phyloP scores from a whole-genome alignment of 2,888 invertebrate genomes.

The Labia minor region DNA sequence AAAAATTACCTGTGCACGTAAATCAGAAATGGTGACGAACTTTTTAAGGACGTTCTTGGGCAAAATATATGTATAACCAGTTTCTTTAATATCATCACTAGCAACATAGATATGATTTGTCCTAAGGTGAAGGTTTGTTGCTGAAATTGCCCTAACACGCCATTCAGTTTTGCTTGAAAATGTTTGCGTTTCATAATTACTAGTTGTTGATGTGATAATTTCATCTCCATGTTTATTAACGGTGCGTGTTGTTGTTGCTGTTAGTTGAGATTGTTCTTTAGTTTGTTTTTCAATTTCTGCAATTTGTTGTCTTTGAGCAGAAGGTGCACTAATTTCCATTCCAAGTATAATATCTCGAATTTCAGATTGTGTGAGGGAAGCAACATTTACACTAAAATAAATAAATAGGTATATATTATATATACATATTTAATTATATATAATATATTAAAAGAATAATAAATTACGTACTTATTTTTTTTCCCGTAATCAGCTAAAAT shows the following conservation, averaged over 20 bases:
- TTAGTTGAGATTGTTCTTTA: conserved; percentile 95
- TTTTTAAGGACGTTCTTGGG: conserved; percentile 97
- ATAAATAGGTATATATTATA: conserved; percentile 23
- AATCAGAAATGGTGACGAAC: conserved; percentile 97
- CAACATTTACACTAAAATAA: conserved; percentile 82
- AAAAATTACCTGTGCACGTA: conserved; percentile 72
- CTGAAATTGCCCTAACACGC: conserved; percentile 95
- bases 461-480: conserved; percentile 80
- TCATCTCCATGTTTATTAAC: conserved; percentile 99
- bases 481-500: conserved; percentile 99
- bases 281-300: conserved; percentile 99
- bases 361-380: conserved; percentile 96
- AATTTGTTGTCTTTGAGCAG: conserved; percentile 97
- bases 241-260: conserved; percentile 95
- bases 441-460: neutral
- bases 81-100: conserved; percentile 98
- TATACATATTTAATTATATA: conserved; percentile 1
- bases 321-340: conserved; percentile 99
- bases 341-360: conserved; percentile 98
- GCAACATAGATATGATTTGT: conserved; percentile 99
- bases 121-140: conserved; percentile 90
- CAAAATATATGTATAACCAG: conserved; percentile 89
- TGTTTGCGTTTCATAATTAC: conserved; percentile 96
- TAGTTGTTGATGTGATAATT: conserved; percentile 97
- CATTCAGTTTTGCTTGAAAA: conserved; percentile 91